Conservation (phyloP, 2,888 invertebrate species). For the Andrena minutula region DNA sequence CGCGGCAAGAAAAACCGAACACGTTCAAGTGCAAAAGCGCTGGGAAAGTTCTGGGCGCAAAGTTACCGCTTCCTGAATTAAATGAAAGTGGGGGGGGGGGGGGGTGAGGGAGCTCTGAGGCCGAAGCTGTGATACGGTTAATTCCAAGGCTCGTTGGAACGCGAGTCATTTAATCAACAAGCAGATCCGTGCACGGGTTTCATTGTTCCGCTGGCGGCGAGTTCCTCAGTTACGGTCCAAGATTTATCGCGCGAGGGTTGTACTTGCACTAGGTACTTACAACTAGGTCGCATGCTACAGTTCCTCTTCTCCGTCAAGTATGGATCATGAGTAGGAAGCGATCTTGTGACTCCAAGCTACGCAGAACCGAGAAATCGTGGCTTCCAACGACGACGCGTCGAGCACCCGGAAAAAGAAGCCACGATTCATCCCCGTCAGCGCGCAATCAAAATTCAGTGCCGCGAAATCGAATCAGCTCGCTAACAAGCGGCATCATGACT, state of each 20-base stretch:
- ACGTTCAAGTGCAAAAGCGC: conserved; percentile 28
- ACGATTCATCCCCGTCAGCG: conserved; percentile 15
- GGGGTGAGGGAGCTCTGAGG: conserved; percentile 7
- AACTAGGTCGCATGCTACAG: not conserved
- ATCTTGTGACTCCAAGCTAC: not conserved
- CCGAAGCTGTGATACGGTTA: conserved; percentile 35
- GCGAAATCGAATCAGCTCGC: conserved; percentile 17
- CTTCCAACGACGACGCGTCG: too few species aligned
- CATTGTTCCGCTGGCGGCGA: not conserved
- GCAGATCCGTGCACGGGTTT: not conserved
- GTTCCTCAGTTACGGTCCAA: not conserved
- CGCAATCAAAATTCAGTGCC: conserved; percentile 32
- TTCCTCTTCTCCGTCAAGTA: not conserved
- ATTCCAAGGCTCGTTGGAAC: conserved; percentile 26
- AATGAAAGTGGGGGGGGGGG: conserved; percentile 12
- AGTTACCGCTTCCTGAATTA: conserved; percentile 29
- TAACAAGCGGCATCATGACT: conserved; percentile 37
- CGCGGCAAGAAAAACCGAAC: conserved; percentile 41
- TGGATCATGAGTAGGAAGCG: not conserved
- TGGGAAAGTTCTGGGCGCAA: conserved; percentile 32
- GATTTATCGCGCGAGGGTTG: not conserved
- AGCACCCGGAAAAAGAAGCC: not conserved
- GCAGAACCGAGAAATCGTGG: not conserved
- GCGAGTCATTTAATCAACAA: conserved; percentile 20
- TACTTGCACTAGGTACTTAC: too few species aligned